Conservation (phyloP, 2,888 invertebrate genomes). For the Ormyrus labotus region DNA sequence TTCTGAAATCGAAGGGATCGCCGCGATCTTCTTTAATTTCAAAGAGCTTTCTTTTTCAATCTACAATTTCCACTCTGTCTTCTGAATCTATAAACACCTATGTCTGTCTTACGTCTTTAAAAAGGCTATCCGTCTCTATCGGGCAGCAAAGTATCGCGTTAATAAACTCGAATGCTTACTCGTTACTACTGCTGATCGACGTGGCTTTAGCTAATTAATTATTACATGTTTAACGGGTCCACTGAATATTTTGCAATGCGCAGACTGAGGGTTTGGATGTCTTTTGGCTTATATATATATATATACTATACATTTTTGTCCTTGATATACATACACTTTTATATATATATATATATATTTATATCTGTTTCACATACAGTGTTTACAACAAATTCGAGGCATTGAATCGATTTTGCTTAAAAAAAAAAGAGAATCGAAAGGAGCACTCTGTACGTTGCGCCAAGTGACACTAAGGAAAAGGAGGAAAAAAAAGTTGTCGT, state of each 20-base stretch:
- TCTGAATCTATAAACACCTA: conserved; percentile 46
- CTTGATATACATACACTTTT: conserved; percentile 39
- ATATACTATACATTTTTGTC: conserved; percentile 21
- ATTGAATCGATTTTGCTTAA: conserved; percentile 13
- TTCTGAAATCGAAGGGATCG: background rate
- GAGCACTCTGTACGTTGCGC: conserved; percentile 58
- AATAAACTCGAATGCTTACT: background rate
- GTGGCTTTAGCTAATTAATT: conserved; percentile 35
- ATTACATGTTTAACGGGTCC: conserved; percentile 20
- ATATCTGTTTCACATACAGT: conserved; percentile 11
- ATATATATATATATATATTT: background rate
- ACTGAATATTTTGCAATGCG: conserved; percentile 41
- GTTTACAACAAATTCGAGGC: conserved; percentile 25
- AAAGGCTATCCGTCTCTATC: background rate
- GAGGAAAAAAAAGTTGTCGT: conserved; percentile 4
- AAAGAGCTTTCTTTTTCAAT: conserved; percentile 1
- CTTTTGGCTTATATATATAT: conserved; percentile 34
- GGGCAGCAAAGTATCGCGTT: conserved; percentile 9
- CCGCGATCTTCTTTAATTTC: no score
- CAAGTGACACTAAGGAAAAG: background rate
- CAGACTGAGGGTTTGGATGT: conserved; percentile 49
- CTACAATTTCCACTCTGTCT: conserved; percentile 14
- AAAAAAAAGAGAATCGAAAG: conserved; percentile 41
- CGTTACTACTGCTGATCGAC: conserved; percentile 2
- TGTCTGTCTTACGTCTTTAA: conserved; percentile 42